Evolutionary conservation across 1,140 invertebrate species (phyloP).

Genomic region (Bombus soroeensis): DNA sequence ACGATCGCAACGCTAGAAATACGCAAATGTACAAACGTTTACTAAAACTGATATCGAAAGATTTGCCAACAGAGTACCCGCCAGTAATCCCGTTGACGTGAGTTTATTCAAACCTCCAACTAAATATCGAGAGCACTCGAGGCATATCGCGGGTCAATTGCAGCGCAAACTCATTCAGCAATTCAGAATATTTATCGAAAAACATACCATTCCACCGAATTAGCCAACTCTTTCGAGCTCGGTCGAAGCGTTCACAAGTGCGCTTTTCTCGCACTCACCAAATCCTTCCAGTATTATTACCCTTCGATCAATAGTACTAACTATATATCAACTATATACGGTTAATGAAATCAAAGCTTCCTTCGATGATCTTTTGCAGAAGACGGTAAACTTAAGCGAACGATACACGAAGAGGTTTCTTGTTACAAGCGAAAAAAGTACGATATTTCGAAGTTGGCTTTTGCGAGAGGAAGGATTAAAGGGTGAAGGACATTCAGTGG

Average conservation of each 20-base stretch:
- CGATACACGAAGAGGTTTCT: neutral
- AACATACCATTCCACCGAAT: neutral
- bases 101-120: neutral
- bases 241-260: neutral
- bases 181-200: constrained; percentile 14
- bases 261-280: neutral
- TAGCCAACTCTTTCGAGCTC: neutral
- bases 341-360: neutral
- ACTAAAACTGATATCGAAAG: neutral
- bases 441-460: neutral
- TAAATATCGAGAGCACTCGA: constrained; percentile 10
- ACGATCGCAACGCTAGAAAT: neutral
- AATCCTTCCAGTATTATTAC: neutral
- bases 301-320: neutral
- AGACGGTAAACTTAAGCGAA: neutral
- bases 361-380: neutral
- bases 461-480: neutral
- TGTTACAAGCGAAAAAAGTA: neutral
- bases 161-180: neutral
- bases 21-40: too few species aligned
- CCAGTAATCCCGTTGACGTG: too few species aligned
- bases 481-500: neutral
- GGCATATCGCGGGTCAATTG: neutral
- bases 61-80: too few species aligned
- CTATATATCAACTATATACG: neutral